Percentiles rank a stretch among this genome's conserved stretches.
phyloP scores from a whole-genome alignment of 2,888 invertebrate genomes.

The Watsonalla binaria region DNA sequence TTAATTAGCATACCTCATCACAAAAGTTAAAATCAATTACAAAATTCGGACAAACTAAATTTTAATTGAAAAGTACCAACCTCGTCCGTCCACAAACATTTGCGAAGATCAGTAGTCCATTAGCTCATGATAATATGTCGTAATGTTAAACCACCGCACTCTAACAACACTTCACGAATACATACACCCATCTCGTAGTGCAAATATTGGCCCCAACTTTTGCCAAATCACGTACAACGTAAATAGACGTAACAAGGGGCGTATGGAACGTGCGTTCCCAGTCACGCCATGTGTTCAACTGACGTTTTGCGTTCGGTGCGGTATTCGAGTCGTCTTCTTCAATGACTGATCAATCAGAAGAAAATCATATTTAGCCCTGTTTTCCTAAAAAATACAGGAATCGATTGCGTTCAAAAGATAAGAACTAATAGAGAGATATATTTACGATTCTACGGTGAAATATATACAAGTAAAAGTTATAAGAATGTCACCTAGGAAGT shows the following conservation, averaged over 20 bases:
- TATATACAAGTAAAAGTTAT: no score
- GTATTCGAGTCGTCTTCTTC: conserved; percentile 46
- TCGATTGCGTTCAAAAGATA: neutral
- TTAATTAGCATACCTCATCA: neutral
- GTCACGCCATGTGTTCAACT: conserved; percentile 55
- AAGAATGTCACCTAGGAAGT: no score
- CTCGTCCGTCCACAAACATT: conserved; percentile 74
- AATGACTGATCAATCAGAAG: conserved; percentile 42
- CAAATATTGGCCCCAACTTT: conserved; percentile 49
- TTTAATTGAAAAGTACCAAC: conserved; percentile 34
- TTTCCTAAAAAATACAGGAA: no score
- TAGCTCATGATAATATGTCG: conserved; percentile 49
- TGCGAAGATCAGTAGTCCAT: conserved; percentile 41
- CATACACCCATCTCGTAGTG: conserved; percentile 48
- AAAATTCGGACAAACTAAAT: conserved; percentile 12
- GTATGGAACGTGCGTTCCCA: conserved; percentile 55
- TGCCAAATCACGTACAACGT: conserved; percentile 42
- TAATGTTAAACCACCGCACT: conserved; percentile 52
- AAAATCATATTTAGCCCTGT: conserved; percentile 14
- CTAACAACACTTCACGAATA: conserved; percentile 54
- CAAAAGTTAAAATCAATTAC: conserved; percentile 15
- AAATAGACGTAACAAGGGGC: conserved; percentile 46
- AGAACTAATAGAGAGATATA: neutral
- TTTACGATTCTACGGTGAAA: no score
- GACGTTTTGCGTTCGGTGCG: conserved; percentile 38